Conservation (phyloP, 1,140 invertebrate species). For the Drosophila hydei region DNA sequence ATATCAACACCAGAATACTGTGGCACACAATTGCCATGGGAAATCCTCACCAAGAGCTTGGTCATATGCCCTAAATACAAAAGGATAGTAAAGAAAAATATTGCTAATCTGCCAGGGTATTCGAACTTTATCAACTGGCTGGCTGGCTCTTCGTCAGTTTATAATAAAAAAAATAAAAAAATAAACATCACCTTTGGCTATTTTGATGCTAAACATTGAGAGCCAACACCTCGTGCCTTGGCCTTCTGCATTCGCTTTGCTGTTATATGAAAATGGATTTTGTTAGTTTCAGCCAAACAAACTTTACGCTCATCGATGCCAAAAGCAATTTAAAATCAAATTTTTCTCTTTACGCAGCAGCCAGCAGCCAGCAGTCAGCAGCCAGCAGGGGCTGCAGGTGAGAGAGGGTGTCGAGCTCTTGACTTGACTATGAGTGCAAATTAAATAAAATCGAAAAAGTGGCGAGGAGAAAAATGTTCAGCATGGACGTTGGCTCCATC, state of each 20-base stretch:
- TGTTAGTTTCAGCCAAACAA: constrained; percentile 66
- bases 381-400: neutral
- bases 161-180: constrained; percentile 3
- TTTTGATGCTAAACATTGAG: constrained; percentile 56
- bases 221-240: constrained; percentile 16
- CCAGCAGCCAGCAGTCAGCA: neutral
- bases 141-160: constrained; percentile 13
- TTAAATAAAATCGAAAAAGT: constrained; percentile 75
- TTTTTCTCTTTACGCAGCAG: constrained; percentile 47
- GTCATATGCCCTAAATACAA: too few species aligned
- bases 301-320: constrained; percentile 56
- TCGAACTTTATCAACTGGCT: neutral
- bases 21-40: too few species aligned
- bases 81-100: too few species aligned
- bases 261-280: constrained; percentile 56
- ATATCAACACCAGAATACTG: too few species aligned
- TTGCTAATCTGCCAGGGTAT: neutral
- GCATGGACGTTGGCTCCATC: constrained; percentile 25
- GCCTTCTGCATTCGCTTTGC: constrained; percentile 16
- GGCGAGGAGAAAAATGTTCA: constrained; percentile 56
- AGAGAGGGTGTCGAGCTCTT: constrained; percentile 19
- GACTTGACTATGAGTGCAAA: constrained; percentile 70
- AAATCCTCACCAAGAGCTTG: too few species aligned
- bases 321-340: constrained; percentile 81
- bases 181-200: constrained; percentile 68